These are phyloP conservation scores for Vannuccia rotundouncinata DNA, from an alignment of 2,888 invertebrate species.

Conservation along the genomic window DNA sequence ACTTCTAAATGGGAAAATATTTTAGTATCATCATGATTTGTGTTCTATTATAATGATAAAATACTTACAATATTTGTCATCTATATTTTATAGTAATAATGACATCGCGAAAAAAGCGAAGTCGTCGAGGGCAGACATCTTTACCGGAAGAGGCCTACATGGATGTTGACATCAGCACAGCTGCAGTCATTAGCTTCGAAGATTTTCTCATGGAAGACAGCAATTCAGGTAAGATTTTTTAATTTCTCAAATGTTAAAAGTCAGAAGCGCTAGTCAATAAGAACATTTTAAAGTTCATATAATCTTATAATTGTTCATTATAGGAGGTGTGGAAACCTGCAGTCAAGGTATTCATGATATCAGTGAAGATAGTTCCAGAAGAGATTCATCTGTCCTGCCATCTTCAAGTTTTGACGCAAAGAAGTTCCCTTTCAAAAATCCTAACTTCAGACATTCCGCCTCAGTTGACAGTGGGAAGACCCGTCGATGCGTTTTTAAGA, in stretches of 20 bases:
- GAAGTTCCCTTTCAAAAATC: conserved; percentile 29
- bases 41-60: no score
- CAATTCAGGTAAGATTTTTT: no score
- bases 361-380: not conserved
- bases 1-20: no score
- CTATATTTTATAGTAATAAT: not conserved
- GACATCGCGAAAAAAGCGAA: not conserved
- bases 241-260: no score
- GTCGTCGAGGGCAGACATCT: not conserved
- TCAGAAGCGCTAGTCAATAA: no score
- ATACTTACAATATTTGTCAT: no score
- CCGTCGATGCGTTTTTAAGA: conserved; percentile 13
- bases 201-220: not conserved
- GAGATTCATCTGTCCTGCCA: not conserved
- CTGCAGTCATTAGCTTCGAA: not conserved
- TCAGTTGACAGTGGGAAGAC: conserved; percentile 33
- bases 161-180: not conserved
- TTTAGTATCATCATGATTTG: no score
- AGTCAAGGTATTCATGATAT: not conserved
- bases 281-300: no score
- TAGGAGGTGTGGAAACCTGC: not conserved
- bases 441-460: conserved; percentile 36
- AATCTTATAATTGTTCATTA: no score
- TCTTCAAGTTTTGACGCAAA: no score
- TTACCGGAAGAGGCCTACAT: not conserved